Base-by-base conservation (phyloP, 1,140 invertebrate genomes). In the Drosophila sproati region DNA sequence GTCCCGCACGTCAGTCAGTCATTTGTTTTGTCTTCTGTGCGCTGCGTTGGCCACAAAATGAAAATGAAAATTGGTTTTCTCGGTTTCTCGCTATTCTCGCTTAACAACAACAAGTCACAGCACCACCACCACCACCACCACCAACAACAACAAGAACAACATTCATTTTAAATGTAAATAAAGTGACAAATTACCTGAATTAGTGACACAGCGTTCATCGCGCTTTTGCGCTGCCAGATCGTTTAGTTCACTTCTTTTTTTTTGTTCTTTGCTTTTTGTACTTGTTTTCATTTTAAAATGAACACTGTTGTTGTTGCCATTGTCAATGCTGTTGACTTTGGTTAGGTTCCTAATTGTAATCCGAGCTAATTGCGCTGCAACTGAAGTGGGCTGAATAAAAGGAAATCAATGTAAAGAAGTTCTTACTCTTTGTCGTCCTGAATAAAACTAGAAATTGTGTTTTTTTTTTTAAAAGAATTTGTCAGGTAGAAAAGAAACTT, bases 121-220 rank as follows among this genome's bases (percentile, higher is more conserved):
- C 47, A 47, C 8, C 59, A 41, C 8, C 60, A 50, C 35, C 59
- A 41, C 8, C 60, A 50, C 35, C 61, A 67, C 29, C 73, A 72
- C 29, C 35, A 64, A 29, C 8, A 20, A 20, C 20, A 20, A 20
- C 20, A 20, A 20, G 20, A 68, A 68, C 73, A 76, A 81, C 82
- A 82, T 87, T 87, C 70, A 87, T 87, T 87, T 88, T 76, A 87
- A 87, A 87, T 87, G 83, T 88, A 87, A 87, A 89, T 87, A 87
- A 87, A 83, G 83, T 87, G 83, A 87, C 83, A 87, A 87, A 87
- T 87, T 87, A 87, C 83, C 83, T 88, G 83, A 87, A 87, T 87
- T 87, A 87, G 83, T 83, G 83, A 80, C 83, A 87, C 76, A 71
- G 73, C 82, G 69, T 82, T 85, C 77, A 77, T 45, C 81, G 81